Evolutionary conservation across 2,113 vertebrate genomes (phyloP).

Genomic region (Panurus biarmicus): DNA sequence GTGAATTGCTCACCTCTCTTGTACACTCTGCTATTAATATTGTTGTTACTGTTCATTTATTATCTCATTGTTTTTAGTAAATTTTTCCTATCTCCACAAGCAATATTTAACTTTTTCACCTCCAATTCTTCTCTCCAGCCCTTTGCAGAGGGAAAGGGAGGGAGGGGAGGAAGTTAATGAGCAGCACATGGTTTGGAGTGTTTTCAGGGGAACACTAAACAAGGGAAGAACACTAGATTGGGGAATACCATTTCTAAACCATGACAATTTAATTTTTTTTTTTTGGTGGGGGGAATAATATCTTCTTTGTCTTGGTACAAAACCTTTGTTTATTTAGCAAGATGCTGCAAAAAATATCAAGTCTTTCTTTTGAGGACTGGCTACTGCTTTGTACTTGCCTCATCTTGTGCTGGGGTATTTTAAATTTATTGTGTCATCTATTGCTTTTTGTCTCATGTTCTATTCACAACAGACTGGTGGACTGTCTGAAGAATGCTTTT

Average conservation of each 20-base stretch:
- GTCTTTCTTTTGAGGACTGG: background rate
- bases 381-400: background rate
- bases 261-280: background rate
- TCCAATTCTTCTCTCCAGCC: background rate
- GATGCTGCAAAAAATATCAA: background rate
- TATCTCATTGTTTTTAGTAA: background rate
- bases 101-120: background rate
- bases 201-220: background rate
- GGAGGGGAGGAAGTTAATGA: background rate
- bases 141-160: background rate
- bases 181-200: accelerated
- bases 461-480: background rate
- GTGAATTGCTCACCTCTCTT: background rate
- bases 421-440: background rate
- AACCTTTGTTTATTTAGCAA: background rate
- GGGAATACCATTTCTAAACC: background rate
- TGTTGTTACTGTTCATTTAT: background rate
- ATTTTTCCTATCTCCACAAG: background rate
- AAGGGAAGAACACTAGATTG: background rate
- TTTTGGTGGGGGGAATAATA: background rate
- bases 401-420: background rate
- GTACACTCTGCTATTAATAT: background rate
- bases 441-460: background rate
- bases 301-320: background rate
- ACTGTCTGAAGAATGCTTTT: background rate